Conservation (phyloP, 2,113 vertebrate species). For the Callionymus lyra region DNA sequence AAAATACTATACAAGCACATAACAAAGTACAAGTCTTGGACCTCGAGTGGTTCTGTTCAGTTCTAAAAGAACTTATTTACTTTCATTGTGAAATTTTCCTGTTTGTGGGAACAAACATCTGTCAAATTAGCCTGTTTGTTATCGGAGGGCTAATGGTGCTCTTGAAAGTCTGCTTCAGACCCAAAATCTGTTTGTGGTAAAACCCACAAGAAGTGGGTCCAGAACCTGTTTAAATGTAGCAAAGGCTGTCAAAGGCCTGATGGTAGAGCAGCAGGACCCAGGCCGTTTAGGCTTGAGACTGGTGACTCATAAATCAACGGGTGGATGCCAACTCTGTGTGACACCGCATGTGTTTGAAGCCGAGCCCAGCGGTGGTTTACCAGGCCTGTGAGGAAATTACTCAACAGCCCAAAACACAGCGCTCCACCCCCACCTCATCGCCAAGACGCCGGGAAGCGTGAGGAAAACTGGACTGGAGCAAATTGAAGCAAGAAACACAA, state of each 20-base stretch:
- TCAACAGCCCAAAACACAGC: conserved; percentile 33
- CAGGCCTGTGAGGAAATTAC: conserved; percentile 47
- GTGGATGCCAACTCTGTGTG: conserved; percentile 41
- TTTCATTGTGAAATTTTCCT: too few species aligned
- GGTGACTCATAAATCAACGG: conserved; percentile 50
- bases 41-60: too few species aligned
- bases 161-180: not conserved
- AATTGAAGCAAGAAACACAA: too few species aligned
- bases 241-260: conserved; percentile 6
- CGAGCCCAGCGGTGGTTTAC: conserved; percentile 15
- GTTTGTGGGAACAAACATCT: too few species aligned
- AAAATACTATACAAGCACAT: too few species aligned
- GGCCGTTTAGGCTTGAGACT: conserved; percentile 21
- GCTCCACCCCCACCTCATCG: conserved; percentile 29
- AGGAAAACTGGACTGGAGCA: not conserved
- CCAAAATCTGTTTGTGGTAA: too few species aligned
- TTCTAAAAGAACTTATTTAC: too few species aligned
- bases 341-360: conserved; percentile 43
- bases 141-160: too few species aligned
- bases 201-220: too few species aligned
- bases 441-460: conserved; percentile 17
- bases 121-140: too few species aligned
- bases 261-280: conserved; percentile 7
- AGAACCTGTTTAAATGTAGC: too few species aligned
- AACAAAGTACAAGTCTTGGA: too few species aligned